phyloP scores from a whole-genome alignment of 2,797 vertebrate species.

The Clarias platycephalus region DNA sequence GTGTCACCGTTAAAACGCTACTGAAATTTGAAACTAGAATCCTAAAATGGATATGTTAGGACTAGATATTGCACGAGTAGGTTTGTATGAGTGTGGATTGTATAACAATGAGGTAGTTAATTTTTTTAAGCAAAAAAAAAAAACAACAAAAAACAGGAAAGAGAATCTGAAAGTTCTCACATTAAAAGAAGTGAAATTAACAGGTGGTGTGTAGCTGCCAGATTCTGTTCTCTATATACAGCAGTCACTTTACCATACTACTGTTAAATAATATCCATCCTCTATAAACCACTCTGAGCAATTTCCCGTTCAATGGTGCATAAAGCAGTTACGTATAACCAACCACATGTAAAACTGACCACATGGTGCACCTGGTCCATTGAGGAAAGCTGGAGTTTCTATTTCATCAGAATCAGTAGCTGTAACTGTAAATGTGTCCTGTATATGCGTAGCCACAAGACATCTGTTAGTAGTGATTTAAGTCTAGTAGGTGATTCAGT shows the following conservation, averaged over 20 bases:
- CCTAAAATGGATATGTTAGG: neutral
- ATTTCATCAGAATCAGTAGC: neutral
- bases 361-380: neutral
- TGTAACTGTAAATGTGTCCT: neutral
- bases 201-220: constrained; percentile 17
- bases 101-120: neutral
- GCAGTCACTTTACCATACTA: neutral
- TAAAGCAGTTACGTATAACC: neutral
- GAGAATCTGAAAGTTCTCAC: constrained; percentile 24
- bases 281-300: neutral
- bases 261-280: constrained; percentile 21
- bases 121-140: neutral
- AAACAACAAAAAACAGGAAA: neutral
- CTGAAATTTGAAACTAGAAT: too few species aligned
- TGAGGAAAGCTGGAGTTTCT: constrained; percentile 16
- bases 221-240: constrained; percentile 20
- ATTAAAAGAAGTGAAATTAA: constrained; percentile 51
- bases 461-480: neutral
- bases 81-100: neutral
- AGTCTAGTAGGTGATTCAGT: neutral
- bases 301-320: neutral
- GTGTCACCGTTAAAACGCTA: too few species aligned
- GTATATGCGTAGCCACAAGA: neutral
- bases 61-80: neutral
- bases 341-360: neutral